A percentile compares a stretch with the other conserved stretches of the same genome.
Evolutionary conservation across 2,888 invertebrate genomes (phyloP).

Genomic region (Mesorhabditis belari): DNA sequence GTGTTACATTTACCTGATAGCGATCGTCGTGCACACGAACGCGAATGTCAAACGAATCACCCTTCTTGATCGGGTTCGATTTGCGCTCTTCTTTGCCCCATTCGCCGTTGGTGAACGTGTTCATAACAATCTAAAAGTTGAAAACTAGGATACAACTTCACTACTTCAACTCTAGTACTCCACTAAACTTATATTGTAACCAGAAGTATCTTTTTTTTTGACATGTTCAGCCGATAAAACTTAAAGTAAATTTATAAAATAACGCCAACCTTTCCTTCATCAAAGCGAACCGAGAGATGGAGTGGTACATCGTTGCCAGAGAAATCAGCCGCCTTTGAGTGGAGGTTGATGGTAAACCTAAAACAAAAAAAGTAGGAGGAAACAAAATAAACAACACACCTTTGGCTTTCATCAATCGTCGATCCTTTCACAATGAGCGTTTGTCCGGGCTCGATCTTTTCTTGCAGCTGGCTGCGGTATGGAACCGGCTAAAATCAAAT

Average conservation of each 20-base stretch:
- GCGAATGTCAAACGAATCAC: conserved; percentile 42
- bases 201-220: neutral
- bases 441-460: conserved; percentile 49
- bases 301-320: conserved; percentile 51
- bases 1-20: conserved; percentile 20
- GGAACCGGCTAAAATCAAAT: conserved; percentile 50
- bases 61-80: conserved; percentile 44
- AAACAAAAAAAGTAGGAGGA: neutral
- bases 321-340: conserved; percentile 49
- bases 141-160: neutral
- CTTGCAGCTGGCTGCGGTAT: conserved; percentile 48
- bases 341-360: conserved; percentile 50
- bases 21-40: conserved; percentile 39
- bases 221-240: neutral
- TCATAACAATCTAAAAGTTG: conserved; percentile 39
- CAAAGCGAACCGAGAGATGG: conserved; percentile 50
- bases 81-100: conserved; percentile 46
- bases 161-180: neutral
- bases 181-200: neutral
- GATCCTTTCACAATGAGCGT: conserved; percentile 51
- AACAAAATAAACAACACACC: conserved; percentile 8
- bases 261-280: conserved; percentile 44
- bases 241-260: neutral
- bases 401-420: conserved; percentile 46
- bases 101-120: conserved; percentile 47